phyloP scores from a whole-genome alignment of 2,113 vertebrate genomes.

The Podarcis raffonei region DNA sequence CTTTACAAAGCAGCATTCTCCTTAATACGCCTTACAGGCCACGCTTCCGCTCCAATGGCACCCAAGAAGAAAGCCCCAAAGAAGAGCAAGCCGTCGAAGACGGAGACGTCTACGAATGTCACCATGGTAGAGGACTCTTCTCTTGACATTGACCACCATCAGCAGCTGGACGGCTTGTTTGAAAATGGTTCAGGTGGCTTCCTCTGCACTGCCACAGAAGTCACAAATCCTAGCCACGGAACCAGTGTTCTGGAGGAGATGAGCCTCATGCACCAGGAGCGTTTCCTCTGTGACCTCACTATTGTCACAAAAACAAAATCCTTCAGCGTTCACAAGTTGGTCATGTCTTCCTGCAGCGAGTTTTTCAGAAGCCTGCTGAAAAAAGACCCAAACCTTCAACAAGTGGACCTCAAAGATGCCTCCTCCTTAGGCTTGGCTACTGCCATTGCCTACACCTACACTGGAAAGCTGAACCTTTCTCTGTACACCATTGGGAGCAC shows the following conservation, averaged over 20 bases:
- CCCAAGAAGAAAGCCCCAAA: slow-evolving; percentile 83
- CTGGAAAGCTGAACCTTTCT: slow-evolving; percentile 84
- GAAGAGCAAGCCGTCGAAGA: slow-evolving; percentile 60
- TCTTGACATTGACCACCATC: slow-evolving; percentile 79
- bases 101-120: slow-evolving; percentile 28
- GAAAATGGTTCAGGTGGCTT: slow-evolving; percentile 66
- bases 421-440: slow-evolving; percentile 82
- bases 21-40: slow-evolving; percentile 24
- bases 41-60: slow-evolving; percentile 69
- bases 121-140: slow-evolving; percentile 73
- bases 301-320: slow-evolving; percentile 84
- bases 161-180: slow-evolving; percentile 75
- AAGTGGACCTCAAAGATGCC: slow-evolving; percentile 77
- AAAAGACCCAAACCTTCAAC: slow-evolving; percentile 79
- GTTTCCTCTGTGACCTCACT: slow-evolving; percentile 83
- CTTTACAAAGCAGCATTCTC: background rate
- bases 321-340: slow-evolving; percentile 83
- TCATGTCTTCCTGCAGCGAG: slow-evolving; percentile 84
- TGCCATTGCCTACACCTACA: slow-evolving; percentile 82
- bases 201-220: slow-evolving; percentile 77
- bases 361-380: slow-evolving; percentile 82
- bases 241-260: slow-evolving; percentile 81
- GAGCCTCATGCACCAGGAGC: slow-evolving; percentile 82
- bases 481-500: slow-evolving; percentile 87
- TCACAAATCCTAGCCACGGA: slow-evolving; percentile 72